Base-by-base conservation (phyloP, 2,888 invertebrate genomes). In the Byasa hedistus region DNA sequence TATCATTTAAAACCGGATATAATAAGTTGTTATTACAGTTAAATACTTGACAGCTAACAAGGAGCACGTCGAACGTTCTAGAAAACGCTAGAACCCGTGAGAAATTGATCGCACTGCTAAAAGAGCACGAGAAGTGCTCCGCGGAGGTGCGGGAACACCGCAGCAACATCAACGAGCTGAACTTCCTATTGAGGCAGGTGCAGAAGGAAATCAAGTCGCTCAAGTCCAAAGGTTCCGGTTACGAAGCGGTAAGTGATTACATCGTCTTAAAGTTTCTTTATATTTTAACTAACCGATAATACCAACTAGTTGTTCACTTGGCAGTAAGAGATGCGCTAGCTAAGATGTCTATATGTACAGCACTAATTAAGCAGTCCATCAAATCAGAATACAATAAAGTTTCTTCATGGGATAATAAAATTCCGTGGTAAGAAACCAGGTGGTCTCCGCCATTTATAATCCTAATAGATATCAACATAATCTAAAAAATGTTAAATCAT, bases 101-200 rank as follows among this genome's bases (percentile, higher is more conserved):
- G 48, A 92, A 92, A 69, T 83, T 95, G 68, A 84, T 92, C 54
- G 78, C 80, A 1, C 85, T 95, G 0, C 78, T 95, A 15, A 86
- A 91, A 21, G 92, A 93, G 55, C 92, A 94, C 70, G 91, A 93
- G 66, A 89, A 89, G 52, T 93, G 92, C 68, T 83, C 91, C 0
- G 78, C 88, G 0, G 90, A 91, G 68, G 93, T 94, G 17, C 83
- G 85, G 22, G 85, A 85, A 17, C 92, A 93, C 69, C 85, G 89
- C 10, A 81, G 84, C 8, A 92, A 87, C 68, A 92, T 93, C 68
- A 80, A 73, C 57, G 93, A 93, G 73, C 78, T 94, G 63, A 82
- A 93, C 72, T 92, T 92, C 71, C 85, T 93, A 32, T 83, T 93
- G 51, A 84, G 86, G 63, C 93, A 94, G 77, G 93, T 93, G 0